Conservation (phyloP, 2,888 invertebrate genomes). For the Lithophane ornitopus region DNA sequence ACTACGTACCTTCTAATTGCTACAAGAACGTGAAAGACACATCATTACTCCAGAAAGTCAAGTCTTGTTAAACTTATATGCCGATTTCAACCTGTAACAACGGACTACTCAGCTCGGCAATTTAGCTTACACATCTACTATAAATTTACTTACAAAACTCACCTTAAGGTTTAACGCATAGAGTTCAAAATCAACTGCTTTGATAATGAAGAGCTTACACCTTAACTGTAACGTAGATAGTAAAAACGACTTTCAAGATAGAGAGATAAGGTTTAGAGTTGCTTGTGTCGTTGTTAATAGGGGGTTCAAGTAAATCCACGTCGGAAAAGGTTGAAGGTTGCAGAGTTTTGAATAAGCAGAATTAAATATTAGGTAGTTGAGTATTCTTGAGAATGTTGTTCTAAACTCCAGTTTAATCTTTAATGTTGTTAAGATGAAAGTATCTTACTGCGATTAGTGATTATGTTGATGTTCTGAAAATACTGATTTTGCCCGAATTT, state of each 20-base stretch:
- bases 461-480: constrained; percentile 40
- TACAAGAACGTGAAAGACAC: constrained; percentile 25
- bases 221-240: background rate
- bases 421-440: constrained; percentile 56
- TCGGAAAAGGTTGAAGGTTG: constrained; percentile 60
- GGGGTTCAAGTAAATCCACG: constrained; percentile 55
- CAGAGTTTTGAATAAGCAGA: constrained; percentile 61
- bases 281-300: constrained; percentile 34
- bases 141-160: background rate
- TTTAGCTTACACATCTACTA: constrained; percentile 53
- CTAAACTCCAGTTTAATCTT: constrained; percentile 61
- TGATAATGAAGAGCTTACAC: constrained; percentile 41
- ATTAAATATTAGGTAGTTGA: constrained; percentile 65
- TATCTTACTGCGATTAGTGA: constrained; percentile 57
- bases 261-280: constrained; percentile 7
- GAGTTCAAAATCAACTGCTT: constrained; percentile 41
- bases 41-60: constrained; percentile 35
- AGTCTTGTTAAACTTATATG: constrained; percentile 57
- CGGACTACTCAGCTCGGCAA: constrained; percentile 44
- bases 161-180: background rate
- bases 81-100: constrained; percentile 52
- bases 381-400: constrained; percentile 63
- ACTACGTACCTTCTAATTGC: constrained; percentile 31
- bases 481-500: constrained; percentile 2
- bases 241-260: background rate